Percentiles rank a stretch among this genome's conserved stretches.
Conservation (phyloP, 2,113 vertebrate genomes). For the Scalopus aquaticus region DNA sequence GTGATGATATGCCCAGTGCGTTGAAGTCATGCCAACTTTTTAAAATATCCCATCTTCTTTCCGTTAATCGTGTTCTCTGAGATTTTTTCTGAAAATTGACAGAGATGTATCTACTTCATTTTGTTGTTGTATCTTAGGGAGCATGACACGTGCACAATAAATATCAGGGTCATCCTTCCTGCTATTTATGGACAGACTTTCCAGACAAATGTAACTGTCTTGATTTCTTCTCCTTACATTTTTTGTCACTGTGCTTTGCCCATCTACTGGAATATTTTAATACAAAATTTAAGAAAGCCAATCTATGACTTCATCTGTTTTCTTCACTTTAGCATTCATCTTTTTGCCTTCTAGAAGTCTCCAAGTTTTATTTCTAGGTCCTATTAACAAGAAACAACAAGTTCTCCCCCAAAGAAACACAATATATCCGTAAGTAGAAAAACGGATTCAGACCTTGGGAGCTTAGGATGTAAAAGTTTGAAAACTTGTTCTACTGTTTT, state of each 20-base stretch:
- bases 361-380: neutral
- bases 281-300: neutral
- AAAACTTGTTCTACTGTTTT: neutral
- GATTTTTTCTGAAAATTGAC: neutral
- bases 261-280: neutral
- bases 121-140: neutral
- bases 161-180: neutral
- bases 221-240: neutral
- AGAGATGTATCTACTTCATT: neutral
- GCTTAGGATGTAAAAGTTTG: neutral
- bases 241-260: neutral
- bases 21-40: neutral
- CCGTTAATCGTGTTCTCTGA: neutral
- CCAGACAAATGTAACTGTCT: fast-evolving
- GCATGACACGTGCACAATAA: neutral
- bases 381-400: neutral
- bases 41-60: neutral
- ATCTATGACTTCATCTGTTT: neutral
- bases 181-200: neutral
- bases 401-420: neutral
- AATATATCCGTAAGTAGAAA: neutral
- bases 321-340: neutral
- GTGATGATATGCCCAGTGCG: neutral
- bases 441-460: neutral
- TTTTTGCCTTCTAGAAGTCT: neutral